A percentile compares a stretch with the other conserved stretches of the same genome.
Conservation (phyloP, 2,888 invertebrate genomes). For the Oxystoma pomonae region DNA sequence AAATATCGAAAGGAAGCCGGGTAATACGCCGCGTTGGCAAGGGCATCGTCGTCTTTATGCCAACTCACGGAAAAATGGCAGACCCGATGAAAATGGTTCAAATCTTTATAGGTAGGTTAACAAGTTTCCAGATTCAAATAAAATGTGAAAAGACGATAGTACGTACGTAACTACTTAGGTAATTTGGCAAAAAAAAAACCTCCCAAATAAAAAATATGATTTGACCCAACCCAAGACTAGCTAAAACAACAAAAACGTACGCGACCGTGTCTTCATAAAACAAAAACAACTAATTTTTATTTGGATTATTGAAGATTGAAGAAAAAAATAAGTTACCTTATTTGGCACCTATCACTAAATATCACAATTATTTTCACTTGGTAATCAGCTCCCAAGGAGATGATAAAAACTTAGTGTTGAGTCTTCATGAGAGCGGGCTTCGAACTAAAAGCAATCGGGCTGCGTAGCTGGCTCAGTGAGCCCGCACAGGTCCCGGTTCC, state of each 20-base stretch:
- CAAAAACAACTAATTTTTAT: too few relatives aligned
- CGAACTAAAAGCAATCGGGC: conserved; percentile 34
- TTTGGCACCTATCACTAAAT: conserved; percentile 50
- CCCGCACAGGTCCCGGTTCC: background rate
- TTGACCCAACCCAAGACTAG: too few relatives aligned
- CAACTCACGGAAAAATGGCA: conserved; percentile 1
- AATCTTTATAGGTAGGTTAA: too few relatives aligned
- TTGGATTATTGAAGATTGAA: too few relatives aligned
- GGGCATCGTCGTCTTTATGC: background rate
- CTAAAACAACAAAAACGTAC: too few relatives aligned
- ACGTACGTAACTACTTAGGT: too few relatives aligned
- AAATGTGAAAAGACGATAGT: too few relatives aligned
- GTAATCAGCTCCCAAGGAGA: conserved; percentile 41
- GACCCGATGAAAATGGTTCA: too few relatives aligned
- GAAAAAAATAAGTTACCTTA: conserved; percentile 42
- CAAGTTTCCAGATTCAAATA: too few relatives aligned
- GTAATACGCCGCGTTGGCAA: background rate
- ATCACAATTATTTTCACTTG: conserved; percentile 49
- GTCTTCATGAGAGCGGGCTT: conserved; percentile 42
- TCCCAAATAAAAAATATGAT: too few relatives aligned
- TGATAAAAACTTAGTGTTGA: conserved; percentile 42
- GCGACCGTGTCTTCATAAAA: too few relatives aligned
- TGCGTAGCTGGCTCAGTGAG: conserved; percentile 5
- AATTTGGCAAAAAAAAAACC: too few relatives aligned
- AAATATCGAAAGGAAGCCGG: background rate